phyloP scores from a whole-genome alignment of 2,888 invertebrate genomes.

The Synergus umbraculus region DNA sequence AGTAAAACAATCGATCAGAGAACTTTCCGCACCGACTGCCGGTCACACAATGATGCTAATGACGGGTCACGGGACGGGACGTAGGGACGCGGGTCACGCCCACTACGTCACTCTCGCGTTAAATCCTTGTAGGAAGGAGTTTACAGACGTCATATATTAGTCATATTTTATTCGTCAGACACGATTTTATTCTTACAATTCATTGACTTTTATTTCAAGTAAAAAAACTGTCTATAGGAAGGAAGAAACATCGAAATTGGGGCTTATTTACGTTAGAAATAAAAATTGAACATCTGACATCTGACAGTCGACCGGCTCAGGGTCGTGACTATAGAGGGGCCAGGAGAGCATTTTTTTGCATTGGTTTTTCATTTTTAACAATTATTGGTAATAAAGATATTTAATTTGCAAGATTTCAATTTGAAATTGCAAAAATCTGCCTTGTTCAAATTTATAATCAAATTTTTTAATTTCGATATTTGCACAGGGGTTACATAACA shows the following conservation, averaged over 20 bases:
- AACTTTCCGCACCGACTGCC: constrained; percentile 21
- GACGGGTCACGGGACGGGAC: neutral
- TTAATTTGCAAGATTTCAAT: no score
- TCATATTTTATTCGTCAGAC: neutral
- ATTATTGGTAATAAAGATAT: no score
- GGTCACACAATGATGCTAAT: constrained; percentile 38
- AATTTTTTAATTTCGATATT: no score
- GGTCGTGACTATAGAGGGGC: neutral
- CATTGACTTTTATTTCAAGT: neutral
- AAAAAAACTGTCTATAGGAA: neutral
- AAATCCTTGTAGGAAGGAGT: neutral
- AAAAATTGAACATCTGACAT: neutral
- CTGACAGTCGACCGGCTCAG: constrained; percentile 15
- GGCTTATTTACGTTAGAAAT: constrained; percentile 5
- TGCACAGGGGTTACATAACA: no score
- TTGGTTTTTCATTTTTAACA: no score
- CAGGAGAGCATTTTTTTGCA: neutral
- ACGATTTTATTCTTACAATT: neutral
- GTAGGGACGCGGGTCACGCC: constrained; percentile 28
- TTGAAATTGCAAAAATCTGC: no score
- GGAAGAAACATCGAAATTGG: neutral
- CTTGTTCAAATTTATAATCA: no score
- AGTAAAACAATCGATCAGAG: constrained; percentile 18
- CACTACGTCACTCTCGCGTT: constrained; percentile 9
- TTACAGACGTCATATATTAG: neutral